These are phyloP conservation scores for Rachycentron canadum DNA, from an alignment of 2,797 vertebrate genomes.

Conservation along the genomic window DNA sequence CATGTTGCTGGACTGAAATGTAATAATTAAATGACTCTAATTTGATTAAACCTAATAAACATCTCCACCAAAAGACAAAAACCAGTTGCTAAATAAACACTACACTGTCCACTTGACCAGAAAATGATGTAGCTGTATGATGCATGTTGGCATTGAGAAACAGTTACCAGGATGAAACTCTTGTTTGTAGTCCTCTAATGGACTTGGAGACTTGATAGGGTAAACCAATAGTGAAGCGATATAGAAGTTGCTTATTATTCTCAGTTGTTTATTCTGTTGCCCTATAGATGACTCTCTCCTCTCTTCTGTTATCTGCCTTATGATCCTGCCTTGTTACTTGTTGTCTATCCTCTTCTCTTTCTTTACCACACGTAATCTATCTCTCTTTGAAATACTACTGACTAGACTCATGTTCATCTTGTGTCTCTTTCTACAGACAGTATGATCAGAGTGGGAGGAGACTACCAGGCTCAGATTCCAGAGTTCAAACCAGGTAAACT, in stretches of 20 bases:
- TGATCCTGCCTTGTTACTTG: background rate
- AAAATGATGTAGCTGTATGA: background rate
- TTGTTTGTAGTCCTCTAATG: background rate
- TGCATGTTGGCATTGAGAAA: background rate
- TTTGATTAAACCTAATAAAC: background rate
- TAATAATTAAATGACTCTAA: background rate
- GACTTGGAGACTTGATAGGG: background rate
- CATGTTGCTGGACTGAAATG: too few species aligned
- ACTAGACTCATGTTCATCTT: conserved; percentile 10
- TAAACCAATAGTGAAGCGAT: background rate
- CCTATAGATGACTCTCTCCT: background rate
- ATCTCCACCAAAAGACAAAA: background rate
- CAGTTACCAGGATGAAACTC: too few species aligned
- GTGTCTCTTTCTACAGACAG: conserved; percentile 85
- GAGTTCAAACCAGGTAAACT: conserved; percentile 93
- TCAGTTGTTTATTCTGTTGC: conserved; percentile 11
- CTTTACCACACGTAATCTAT: background rate
- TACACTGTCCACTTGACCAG: too few species aligned
- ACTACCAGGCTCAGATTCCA: conserved; percentile 95
- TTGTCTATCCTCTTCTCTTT: background rate
- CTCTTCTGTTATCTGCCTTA: background rate
- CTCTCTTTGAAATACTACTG: background rate
- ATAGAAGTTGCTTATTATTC: background rate
- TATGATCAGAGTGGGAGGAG: conserved; percentile 96
- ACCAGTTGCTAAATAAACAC: too few species aligned